These are phyloP conservation scores for Cygnus atratus DNA, from an alignment of 2,113 vertebrate genomes.

Conservation along the genomic window DNA sequence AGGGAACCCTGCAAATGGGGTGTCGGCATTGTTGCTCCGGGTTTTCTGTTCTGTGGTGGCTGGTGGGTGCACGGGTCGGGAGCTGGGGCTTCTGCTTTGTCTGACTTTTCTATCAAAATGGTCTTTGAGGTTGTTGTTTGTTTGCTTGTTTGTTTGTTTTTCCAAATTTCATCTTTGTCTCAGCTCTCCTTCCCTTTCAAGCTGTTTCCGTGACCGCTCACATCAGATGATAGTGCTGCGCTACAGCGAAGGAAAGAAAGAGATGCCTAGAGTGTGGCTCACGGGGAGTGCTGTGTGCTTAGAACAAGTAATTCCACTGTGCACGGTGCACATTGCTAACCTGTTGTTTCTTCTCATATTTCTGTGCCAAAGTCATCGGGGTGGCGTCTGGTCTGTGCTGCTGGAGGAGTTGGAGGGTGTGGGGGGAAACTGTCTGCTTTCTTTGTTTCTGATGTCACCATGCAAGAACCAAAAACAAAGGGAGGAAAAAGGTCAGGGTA, in stretches of 20 bases:
- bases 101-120: background rate
- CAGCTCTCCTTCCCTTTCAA: background rate
- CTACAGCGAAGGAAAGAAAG: background rate
- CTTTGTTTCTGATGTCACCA: slow-evolving; percentile 8
- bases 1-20: background rate
- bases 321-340: fast-evolving
- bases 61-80: background rate
- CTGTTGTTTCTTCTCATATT: background rate
- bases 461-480: slow-evolving; percentile 24
- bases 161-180: background rate
- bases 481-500: slow-evolving; percentile 28
- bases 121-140: fast-evolving
- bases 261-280: background rate
- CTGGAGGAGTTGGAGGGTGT: background rate
- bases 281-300: fast-evolving
- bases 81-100: background rate
- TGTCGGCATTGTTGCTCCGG: too few relatives aligned
- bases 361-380: background rate
- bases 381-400: background rate
- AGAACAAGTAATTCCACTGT: background rate
- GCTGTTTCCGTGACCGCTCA: background rate
- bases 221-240: background rate
- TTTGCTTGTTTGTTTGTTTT: background rate
- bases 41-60: fast-evolving
- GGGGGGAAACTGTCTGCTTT: background rate